Evolutionary conservation across 2,888 invertebrate genomes (phyloP), one percentile per base, ranked within the genome.

Genomic region (Hirtodrosophila cameraria): DNA sequence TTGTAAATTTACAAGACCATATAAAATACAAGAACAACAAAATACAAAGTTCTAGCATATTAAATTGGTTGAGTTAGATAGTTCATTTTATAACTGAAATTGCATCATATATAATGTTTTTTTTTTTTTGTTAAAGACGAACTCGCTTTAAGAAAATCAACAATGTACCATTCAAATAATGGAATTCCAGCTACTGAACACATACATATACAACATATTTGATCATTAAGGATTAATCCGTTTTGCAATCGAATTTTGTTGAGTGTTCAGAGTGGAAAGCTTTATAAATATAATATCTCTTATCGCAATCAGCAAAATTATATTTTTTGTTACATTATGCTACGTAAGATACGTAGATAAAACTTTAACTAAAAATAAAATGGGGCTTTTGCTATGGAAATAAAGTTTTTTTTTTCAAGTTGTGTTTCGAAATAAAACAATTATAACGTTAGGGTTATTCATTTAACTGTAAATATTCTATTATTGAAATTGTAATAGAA

Each of bases 381-480:
- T 11, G 12, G 9, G 8, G n/a, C n/a, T n/a, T 39, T 39, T 12
- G 9, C 23, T n/a, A 20, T 38, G 20, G 9, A 39, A 20, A 23
- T 4, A 18, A 13, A 8, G 9, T 28, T n/a, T 9, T 1, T 13
- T 6, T 41, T 6, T 23, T 39, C n/a, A 23, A 23, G 6, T 2
- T 8, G 11, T 30, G 1, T 13, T 9, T 25, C 15, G 7, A 43
- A 18, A 7, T 18, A 35, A 23, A 39, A 20, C 28, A 39, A 20
- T 12, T 30, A 50, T 2, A n/a, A 16, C 15, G 15, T 68, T 50
- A 58, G 12, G 15, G 13, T 41, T 35, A 52, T 38, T 58, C 57
- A 15, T 18, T 53, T 54, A 46, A 58, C 35, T 78, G 74, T 78
- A 65, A 52, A 75, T 77, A 75, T 53, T 46, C 36, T 23, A 64